phyloP scores from a whole-genome alignment of 2,888 invertebrate species.

The Drosophila atroscutellata region DNA sequence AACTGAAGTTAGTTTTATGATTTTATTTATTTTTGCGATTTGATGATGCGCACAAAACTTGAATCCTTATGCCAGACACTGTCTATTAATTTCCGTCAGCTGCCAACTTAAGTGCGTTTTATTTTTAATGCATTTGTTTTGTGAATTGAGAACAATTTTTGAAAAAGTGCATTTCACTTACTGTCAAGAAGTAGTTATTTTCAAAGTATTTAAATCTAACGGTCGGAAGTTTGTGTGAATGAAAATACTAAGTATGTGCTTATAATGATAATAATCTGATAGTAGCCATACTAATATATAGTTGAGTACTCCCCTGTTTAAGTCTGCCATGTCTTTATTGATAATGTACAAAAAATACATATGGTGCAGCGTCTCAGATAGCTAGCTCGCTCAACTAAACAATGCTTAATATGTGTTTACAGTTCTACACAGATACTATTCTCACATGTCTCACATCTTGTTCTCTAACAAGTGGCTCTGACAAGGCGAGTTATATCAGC shows the following conservation, averaged over 20 bases:
- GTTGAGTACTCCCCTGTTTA: neutral
- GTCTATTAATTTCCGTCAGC: neutral
- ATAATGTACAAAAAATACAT: neutral
- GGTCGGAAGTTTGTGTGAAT: neutral
- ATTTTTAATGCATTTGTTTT: no score
- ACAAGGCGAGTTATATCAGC: conserved; percentile 7
- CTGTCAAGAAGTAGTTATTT: neutral
- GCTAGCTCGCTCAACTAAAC: neutral
- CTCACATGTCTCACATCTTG: neutral
- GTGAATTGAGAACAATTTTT: neutral
- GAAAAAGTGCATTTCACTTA: neutral
- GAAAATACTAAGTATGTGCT: neutral
- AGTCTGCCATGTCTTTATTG: neutral
- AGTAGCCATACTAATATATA: neutral
- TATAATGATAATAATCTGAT: no score
- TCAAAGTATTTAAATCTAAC: neutral
- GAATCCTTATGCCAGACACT: conserved; percentile 1
- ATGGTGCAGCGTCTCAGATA: neutral
- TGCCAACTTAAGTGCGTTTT: neutral
- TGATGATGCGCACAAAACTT: conserved; percentile 35
- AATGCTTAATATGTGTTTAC: neutral
- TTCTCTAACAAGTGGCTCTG: conserved; percentile 1
- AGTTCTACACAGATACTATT: neutral
- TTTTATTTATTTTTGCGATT: conserved; percentile 40
- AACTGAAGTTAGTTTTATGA: conserved; percentile 46